These are phyloP conservation scores for Clytia hemisphaerica DNA, from an alignment of 30 jellyfish, hydroid and myxozoan species.

Conservation along the genomic window DNA sequence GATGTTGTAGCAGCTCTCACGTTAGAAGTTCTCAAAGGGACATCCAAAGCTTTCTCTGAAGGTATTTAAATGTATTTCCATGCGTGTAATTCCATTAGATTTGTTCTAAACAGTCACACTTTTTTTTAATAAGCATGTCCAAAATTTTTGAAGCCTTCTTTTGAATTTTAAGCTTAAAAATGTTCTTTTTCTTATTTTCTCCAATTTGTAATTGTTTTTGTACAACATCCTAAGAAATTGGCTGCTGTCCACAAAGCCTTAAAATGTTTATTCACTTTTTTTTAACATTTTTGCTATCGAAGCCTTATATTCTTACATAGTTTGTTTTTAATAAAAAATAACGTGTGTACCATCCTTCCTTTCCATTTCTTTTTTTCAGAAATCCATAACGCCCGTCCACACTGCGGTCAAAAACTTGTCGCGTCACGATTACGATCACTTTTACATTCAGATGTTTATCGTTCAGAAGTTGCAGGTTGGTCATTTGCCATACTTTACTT, in stretches of 20 bases:
- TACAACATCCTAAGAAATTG: too few relatives aligned
- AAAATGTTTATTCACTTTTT: background rate
- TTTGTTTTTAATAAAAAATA: too few relatives aligned
- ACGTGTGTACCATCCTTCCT: too few relatives aligned
- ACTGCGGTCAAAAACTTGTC: constrained; percentile 73
- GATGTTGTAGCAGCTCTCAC: constrained; percentile 86
- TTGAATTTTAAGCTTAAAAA: background rate
- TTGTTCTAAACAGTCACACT: too few relatives aligned
- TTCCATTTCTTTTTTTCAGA: constrained; percentile 33
- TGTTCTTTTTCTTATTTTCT: too few relatives aligned
- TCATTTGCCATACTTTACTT: too few relatives aligned
- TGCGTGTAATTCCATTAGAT: background rate
- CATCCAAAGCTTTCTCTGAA: constrained; percentile 66
- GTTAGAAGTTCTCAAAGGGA: constrained; percentile 81
- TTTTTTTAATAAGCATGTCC: background rate
- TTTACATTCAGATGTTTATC: constrained; percentile 65
- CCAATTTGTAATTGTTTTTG: too few relatives aligned
- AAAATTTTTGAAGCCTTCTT: background rate
- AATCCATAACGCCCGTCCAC: constrained; percentile 85
- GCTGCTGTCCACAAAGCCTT: too few relatives aligned
- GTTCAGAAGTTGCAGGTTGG: constrained; percentile 86
- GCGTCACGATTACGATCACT: constrained; percentile 71
- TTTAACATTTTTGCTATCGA: too few relatives aligned
- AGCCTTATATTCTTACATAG: too few relatives aligned
- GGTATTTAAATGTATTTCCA: constrained; percentile 10